Conservation (phyloP, 2,797 vertebrate genomes). For the Manis pentadactyla region DNA sequence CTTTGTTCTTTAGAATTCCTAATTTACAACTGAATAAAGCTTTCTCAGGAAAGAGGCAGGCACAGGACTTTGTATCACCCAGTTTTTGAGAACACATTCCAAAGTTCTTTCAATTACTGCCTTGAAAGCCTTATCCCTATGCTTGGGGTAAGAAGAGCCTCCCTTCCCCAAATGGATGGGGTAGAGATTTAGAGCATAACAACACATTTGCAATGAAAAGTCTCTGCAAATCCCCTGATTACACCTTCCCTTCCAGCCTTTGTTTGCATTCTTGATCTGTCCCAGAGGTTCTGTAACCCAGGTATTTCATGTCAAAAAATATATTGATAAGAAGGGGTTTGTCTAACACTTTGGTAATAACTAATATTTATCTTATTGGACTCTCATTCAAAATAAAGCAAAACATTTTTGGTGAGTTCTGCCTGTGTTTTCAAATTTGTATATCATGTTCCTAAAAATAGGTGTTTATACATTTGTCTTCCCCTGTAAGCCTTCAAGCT, state of each 20-base stretch:
- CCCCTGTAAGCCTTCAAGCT: not conserved
- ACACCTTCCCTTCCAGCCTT: not conserved
- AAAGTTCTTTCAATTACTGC: not conserved
- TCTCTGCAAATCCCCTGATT: not conserved
- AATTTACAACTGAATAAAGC: not conserved
- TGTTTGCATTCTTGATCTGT: not conserved
- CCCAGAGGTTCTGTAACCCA: not conserved
- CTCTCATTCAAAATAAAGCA: not conserved
- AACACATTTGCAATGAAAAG: not conserved
- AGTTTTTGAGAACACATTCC: not conserved
- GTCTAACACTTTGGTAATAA: not conserved
- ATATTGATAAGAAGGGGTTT: not conserved
- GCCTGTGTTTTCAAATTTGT: not conserved
- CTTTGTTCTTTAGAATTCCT: not conserved
- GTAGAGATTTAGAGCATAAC: not conserved
- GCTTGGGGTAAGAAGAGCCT: not conserved
- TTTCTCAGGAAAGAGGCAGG: not conserved
- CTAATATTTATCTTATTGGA: not conserved
- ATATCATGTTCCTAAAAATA: not conserved
- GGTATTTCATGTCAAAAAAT: not conserved
- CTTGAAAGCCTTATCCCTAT: not conserved
- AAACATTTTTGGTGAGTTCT: not conserved
- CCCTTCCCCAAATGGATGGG: not conserved
- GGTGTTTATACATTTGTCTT: not conserved
- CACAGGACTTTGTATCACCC: not conserved